phyloP scores from a whole-genome alignment of 2,113 vertebrate species.

The Crotophaga sulcirostris region DNA sequence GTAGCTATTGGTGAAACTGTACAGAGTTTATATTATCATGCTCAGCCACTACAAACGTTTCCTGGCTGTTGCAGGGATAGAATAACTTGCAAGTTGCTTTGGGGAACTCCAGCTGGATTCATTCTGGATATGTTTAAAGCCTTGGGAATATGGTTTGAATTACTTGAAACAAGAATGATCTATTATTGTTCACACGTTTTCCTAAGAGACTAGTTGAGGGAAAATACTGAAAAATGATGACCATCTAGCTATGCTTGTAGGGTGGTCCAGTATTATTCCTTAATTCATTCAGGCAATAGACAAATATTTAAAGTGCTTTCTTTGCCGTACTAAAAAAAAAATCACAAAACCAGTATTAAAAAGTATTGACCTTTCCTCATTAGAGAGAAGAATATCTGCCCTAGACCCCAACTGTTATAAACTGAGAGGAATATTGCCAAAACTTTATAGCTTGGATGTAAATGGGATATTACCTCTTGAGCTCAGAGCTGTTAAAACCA shows the following conservation, averaged over 20 bases:
- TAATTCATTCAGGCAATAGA: slow-evolving; percentile 1
- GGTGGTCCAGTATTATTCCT: slow-evolving; percentile 38
- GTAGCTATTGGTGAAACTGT: neutral
- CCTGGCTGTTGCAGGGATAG: neutral
- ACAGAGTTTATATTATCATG: neutral
- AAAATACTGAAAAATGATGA: slow-evolving; percentile 7
- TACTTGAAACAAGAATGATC: slow-evolving; percentile 36
- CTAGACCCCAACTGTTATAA: neutral
- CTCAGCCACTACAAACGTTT: neutral
- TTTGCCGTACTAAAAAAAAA: neutral
- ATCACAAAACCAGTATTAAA: slow-evolving; percentile 1
- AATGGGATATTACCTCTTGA: neutral
- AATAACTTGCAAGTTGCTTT: slow-evolving; percentile 24
- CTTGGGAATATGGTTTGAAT: slow-evolving; percentile 50
- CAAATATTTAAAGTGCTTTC: slow-evolving; percentile 15
- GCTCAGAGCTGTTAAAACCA: neutral
- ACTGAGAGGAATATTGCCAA: neutral
- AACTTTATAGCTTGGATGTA: neutral
- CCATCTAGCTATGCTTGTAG: neutral
- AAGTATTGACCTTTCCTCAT: slow-evolving; percentile 2
- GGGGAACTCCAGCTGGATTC: slow-evolving; percentile 10
- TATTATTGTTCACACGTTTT: slow-evolving; percentile 30
- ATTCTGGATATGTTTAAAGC: neutral
- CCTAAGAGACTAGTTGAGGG: neutral
- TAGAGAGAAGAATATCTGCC: neutral